Evolutionary conservation across 2,888 invertebrate species (phyloP).

Genomic region (Caenorhabditis drosophilae): DNA sequence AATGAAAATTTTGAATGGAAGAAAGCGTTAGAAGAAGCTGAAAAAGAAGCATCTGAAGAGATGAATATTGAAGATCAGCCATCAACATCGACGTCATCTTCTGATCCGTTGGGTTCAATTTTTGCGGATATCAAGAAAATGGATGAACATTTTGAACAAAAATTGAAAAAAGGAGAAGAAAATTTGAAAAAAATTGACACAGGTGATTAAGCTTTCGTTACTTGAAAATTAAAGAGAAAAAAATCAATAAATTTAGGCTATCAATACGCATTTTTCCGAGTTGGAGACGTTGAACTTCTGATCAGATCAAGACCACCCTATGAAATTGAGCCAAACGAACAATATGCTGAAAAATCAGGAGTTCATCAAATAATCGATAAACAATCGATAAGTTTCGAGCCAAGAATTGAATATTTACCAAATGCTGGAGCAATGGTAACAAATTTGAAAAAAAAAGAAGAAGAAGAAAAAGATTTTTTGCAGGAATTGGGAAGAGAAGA

Average conservation of each 20-base stretch:
- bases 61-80: neutral
- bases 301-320: slow-evolving; percentile 22
- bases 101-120: slow-evolving; percentile 4
- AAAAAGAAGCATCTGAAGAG: neutral
- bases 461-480: neutral
- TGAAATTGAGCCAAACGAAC: neutral
- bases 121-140: slow-evolving; percentile 6
- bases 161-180: neutral
- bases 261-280: slow-evolving; percentile 23
- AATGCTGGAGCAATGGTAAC: slow-evolving; percentile 33
- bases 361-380: neutral
- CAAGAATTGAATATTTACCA: slow-evolving; percentile 31
- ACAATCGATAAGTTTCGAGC: slow-evolving; percentile 20
- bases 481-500: slow-evolving; percentile 19
- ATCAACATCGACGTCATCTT: neutral
- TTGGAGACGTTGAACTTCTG: slow-evolving; percentile 12
- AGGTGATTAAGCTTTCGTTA: too few species aligned
- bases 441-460: neutral
- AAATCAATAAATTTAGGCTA: slow-evolving; percentile 7
- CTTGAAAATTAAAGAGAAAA: too few species aligned
- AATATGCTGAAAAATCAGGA: neutral
- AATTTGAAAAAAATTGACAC: neutral
- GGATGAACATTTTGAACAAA: neutral
- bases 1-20: neutral
- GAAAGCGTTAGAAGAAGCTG: neutral